phyloP scores from a whole-genome alignment of 2,113 vertebrate genomes.

The Halichoerus grypus region DNA sequence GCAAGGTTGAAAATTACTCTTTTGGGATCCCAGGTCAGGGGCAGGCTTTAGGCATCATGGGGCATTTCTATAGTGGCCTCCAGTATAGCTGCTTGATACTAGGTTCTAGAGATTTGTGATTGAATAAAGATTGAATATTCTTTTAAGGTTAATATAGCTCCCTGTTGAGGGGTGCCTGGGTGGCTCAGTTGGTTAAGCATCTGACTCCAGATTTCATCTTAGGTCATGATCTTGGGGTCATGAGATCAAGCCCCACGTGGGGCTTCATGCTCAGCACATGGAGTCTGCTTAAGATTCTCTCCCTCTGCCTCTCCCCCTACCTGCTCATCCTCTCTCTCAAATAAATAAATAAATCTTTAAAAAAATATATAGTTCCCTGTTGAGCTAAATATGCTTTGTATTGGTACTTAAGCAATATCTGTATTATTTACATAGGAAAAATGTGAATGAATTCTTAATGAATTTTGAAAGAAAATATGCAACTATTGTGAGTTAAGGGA shows the following conservation, averaged over 20 bases:
- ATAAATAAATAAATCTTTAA: not conserved
- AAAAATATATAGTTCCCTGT: not conserved
- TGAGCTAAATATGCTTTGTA: not conserved
- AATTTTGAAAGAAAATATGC: not conserved
- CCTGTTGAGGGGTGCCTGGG: not conserved
- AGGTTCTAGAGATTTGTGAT: not conserved
- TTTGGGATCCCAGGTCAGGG: not conserved
- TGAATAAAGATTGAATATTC: not conserved
- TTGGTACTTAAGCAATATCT: not conserved
- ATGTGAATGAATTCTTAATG: not conserved
- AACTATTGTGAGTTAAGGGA: not conserved
- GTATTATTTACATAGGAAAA: not conserved
- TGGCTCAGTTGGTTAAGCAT: no score
- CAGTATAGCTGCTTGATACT: not conserved
- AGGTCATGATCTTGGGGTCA: no score
- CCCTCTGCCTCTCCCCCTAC: not conserved
- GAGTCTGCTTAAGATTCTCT: not conserved
- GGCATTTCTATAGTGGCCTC: not conserved
- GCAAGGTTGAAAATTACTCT: not conserved
- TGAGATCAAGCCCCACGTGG: no score
- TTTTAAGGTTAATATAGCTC: not conserved
- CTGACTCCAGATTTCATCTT: no score
- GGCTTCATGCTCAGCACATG: not conserved
- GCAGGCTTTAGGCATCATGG: fast-evolving
- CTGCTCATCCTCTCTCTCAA: not conserved